These are phyloP conservation scores for Nephotettix cincticeps DNA, from an alignment of 1,140 invertebrate species.

Conservation along the genomic window DNA sequence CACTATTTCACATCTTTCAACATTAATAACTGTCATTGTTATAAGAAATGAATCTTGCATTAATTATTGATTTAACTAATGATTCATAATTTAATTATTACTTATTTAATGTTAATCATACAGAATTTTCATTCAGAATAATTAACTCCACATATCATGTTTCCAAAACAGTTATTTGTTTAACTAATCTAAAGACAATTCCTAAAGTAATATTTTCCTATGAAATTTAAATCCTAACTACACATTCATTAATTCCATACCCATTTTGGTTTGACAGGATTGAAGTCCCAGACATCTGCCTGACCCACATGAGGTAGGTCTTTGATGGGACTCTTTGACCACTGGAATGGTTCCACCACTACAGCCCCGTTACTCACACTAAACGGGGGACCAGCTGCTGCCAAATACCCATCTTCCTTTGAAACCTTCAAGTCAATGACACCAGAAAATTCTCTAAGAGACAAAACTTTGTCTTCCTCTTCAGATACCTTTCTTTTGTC, in stretches of 20 bases:
- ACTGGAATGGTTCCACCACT: slow-evolving; percentile 61
- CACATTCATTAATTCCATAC: slow-evolving; percentile 48
- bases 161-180: too few relatives aligned
- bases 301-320: slow-evolving; percentile 69
- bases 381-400: slow-evolving; percentile 38
- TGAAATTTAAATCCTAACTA: too few relatives aligned
- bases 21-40: too few relatives aligned
- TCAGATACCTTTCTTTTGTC: background rate
- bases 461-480: background rate
- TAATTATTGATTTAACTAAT: too few relatives aligned
- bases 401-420: slow-evolving; percentile 27
- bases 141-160: too few relatives aligned
- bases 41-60: too few relatives aligned
- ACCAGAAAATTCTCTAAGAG: slow-evolving; percentile 29
- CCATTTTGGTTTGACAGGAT: slow-evolving; percentile 55
- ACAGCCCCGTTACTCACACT: slow-evolving; percentile 36
- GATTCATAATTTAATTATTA: too few relatives aligned
- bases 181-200: background rate
- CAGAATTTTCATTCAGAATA: too few relatives aligned
- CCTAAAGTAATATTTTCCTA: background rate
- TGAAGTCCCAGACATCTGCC: slow-evolving; percentile 73
- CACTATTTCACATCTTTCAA: too few relatives aligned
- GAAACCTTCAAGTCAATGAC: slow-evolving; percentile 39
- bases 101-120: too few relatives aligned
- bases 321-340: slow-evolving; percentile 65